Evolutionary conservation across 2,113 vertebrate species (phyloP), one percentile per base, ranked within the genome.

Genomic region (Ceyx margarethae): DNA sequence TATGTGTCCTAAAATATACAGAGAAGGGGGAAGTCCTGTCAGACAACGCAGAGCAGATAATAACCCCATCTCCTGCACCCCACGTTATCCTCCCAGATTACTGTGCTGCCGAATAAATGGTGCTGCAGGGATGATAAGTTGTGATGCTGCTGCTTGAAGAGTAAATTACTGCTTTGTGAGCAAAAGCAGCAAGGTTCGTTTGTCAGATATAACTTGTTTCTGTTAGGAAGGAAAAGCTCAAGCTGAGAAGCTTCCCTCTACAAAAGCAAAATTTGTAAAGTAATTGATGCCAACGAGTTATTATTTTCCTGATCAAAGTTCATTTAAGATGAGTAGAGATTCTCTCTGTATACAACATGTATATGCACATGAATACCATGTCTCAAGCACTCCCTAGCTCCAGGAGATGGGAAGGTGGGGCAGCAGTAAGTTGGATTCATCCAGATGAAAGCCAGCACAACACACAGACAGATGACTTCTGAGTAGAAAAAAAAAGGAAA

Each of bases 261-360:
- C 78, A 82, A 79, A 95, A 67, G 79, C 43, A 84, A 93, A 94
- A 92, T 95, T 80, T 94, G 79, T 93, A 81, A 94, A 94, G 92
- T 50, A 85, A 76, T 77, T 92, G 71, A 50, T 69, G 60, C 54
- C 91, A 96, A 79, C 29, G 35, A 92, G 67, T 35, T 58, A 53
- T 79, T 93, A 50, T 28, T 91, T 92, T 84, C 85, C 86, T 85
- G 81, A 95, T 96, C 91, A 96, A 96, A 96, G 94, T 4, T 2
- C 16, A 25, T 56, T 43, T 58, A 71, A 74, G 66, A 86, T 90
- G 61, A 96, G 81, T 10, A 37, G 64, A 69, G 82, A 84, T 92
- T 37, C 28, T 71, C 69, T 19, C 13, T 12, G 1, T 29, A 60
- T 11, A 25, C 68, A 61, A 71, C 87, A 82, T 54, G 89, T 31